Conservation (phyloP, 2,113 vertebrate genomes). For the Heterotilapia buettikoferi region DNA sequence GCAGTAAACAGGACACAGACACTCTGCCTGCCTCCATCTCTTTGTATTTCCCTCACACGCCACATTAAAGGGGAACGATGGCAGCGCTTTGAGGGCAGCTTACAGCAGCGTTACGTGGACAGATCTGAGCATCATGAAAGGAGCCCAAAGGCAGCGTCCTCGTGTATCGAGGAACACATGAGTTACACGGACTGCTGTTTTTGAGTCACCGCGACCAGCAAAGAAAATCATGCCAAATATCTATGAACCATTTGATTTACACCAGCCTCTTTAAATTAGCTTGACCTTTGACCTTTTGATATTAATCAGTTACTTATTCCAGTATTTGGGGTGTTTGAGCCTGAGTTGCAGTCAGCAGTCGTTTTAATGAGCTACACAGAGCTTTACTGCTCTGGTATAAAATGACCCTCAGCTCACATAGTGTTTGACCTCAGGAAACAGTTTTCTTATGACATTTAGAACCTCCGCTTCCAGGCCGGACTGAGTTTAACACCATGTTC, state of each 20-base stretch:
- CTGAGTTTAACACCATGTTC: not conserved
- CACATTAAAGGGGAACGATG: not conserved
- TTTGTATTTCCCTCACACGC: not conserved
- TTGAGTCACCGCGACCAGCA: not conserved
- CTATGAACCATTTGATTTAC: not conserved
- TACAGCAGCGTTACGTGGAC: not conserved
- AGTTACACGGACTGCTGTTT: not conserved
- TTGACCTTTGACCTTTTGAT: not conserved
- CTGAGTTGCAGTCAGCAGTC: not conserved
- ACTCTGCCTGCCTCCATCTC: not conserved
- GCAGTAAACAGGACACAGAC: not conserved
- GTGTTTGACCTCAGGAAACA: not conserved
- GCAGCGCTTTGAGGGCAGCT: not conserved
- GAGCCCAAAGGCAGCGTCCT: not conserved
- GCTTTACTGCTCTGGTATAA: not conserved
- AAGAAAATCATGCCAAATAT: not conserved
- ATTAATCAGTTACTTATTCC: not conserved
- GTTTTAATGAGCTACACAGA: not conserved
- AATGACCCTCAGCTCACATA: not conserved
- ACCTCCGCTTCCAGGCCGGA: not conserved
- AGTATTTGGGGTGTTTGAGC: not conserved
- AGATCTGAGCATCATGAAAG: not conserved
- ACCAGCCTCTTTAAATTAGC: not conserved
- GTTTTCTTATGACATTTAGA: not conserved
- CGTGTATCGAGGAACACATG: not conserved